Evolutionary conservation across 2,113 vertebrate genomes (phyloP), one percentile per base, ranked within the genome.

Genomic region (Pelecanoides urinatrix): DNA sequence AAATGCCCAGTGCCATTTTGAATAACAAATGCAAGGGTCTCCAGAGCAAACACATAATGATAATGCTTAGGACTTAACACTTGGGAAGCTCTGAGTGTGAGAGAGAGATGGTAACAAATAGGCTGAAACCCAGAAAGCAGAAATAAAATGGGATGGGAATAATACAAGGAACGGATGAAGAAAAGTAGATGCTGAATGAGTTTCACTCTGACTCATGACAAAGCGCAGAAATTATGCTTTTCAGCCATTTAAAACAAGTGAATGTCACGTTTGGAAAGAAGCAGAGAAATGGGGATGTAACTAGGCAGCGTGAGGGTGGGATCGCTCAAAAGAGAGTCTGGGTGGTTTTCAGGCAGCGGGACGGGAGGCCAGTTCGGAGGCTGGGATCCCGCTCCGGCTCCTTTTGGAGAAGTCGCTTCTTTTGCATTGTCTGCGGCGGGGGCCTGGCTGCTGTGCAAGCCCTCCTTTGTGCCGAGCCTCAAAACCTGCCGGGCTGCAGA

Each of bases 201-300:
- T 89, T 91, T 92, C 29, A 65, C 40, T 92, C 50, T 82, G 77
- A 92, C n/a, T 85, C 67, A 62, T 76, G 42, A 47, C 26, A 30
- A 27, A 67, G 26, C 55, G 49, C 29, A 85, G 70, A 87, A 84
- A n/a, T 66, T 0, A 61, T 62, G 36, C n/a, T 49, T 94, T 89
- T 91, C 53, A 91, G 59, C 45, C 6, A 5, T 61, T 92, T 70
- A 47, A 88, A 95, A 68, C 66, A 84, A 84, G n/a, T 22, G 62
- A 61, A 53, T 62, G 67, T 61, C 82, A 61, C 30, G 23, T 93
- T 91, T 84, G 72, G 67, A 81, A 84, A 78, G 82, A 88, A 92
- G 30, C 10, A 36, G 72, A 58, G 59, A 70, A 66, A 58, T 5
- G 22, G 44, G 30, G 4, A 40, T 59, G 25, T 73, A 76, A 38